Conservation (phyloP, 1,140 invertebrate genomes). For the Pseudomyrmex pallidus region DNA sequence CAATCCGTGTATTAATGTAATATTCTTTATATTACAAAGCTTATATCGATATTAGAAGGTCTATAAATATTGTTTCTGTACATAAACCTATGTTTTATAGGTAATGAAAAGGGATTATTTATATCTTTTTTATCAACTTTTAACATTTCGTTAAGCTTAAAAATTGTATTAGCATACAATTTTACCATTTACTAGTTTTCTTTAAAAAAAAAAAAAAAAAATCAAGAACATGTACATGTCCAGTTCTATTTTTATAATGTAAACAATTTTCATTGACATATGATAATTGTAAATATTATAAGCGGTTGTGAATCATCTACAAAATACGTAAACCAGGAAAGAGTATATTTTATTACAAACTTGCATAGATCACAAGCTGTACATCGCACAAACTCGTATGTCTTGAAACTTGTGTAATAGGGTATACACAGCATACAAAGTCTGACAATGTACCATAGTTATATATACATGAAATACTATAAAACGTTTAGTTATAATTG, state of each 20-base stretch:
- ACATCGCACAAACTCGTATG: neutral
- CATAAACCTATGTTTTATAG: neutral
- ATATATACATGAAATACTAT: neutral
- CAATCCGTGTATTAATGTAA: neutral
- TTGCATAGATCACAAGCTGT: neutral
- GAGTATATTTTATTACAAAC: conserved; percentile 8
- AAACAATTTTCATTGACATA: conserved; percentile 2
- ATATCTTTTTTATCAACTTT: neutral
- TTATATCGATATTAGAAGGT: neutral
- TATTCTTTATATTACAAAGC: neutral
- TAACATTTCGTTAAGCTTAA: neutral
- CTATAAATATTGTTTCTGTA: neutral
- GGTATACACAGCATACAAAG: neutral
- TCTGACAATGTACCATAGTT: conserved; percentile 3
- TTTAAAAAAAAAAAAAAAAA: too few species aligned
- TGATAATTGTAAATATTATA: conserved; percentile 14
- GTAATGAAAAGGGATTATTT: neutral
- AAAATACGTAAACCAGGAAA: neutral
- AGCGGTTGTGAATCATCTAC: neutral
- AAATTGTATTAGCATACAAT: neutral
- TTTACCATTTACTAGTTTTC: too few species aligned
- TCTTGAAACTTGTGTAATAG: neutral
- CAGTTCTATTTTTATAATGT: conserved; percentile 17
- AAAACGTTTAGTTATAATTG: neutral
- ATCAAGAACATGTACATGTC: neutral